Conservation (phyloP, 1,140 invertebrate genomes). For the Zaprionus gabonicus region DNA sequence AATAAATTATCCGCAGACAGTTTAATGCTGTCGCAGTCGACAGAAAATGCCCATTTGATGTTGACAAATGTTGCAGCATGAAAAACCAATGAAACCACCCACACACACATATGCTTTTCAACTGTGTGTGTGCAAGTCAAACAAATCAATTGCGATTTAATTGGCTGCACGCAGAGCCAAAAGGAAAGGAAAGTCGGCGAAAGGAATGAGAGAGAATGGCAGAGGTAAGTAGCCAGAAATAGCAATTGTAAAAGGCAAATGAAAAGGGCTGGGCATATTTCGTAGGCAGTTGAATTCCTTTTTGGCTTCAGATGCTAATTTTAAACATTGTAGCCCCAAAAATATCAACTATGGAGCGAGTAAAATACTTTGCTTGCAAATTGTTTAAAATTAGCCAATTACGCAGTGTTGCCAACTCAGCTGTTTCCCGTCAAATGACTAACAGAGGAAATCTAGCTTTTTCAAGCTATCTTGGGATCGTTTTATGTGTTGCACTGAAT, state of each 20-base stretch:
- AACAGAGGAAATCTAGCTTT: too few species aligned
- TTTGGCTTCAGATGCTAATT: not conserved
- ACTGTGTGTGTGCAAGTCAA: conserved; percentile 9
- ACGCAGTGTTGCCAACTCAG: too few species aligned
- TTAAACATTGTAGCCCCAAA: conserved; percentile 1
- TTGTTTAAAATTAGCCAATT: not conserved
- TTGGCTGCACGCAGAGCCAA: conserved; percentile 35
- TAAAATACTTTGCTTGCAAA: not conserved
- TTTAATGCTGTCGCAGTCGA: conserved; percentile 26
- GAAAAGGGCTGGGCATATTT: conserved; percentile 1
- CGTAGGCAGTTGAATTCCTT: not conserved
- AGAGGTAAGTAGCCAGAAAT: not conserved
- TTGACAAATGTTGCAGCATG: conserved; percentile 26
- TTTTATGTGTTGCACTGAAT: too few species aligned
- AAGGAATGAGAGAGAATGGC: not conserved
- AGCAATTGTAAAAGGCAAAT: not conserved
- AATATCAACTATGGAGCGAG: not conserved
- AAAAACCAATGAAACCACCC: conserved; percentile 26
- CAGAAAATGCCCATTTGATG: conserved; percentile 32
- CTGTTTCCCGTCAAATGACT: too few species aligned
- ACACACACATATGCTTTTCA: conserved; percentile 1
- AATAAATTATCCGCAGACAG: conserved; percentile 41
- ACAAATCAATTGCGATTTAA: conserved; percentile 53
- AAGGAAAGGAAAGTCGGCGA: conserved; percentile 5
- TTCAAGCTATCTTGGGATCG: too few species aligned